Evolutionary conservation across 2,797 vertebrate genomes (phyloP).

Genomic region (Anableps anableps): DNA sequence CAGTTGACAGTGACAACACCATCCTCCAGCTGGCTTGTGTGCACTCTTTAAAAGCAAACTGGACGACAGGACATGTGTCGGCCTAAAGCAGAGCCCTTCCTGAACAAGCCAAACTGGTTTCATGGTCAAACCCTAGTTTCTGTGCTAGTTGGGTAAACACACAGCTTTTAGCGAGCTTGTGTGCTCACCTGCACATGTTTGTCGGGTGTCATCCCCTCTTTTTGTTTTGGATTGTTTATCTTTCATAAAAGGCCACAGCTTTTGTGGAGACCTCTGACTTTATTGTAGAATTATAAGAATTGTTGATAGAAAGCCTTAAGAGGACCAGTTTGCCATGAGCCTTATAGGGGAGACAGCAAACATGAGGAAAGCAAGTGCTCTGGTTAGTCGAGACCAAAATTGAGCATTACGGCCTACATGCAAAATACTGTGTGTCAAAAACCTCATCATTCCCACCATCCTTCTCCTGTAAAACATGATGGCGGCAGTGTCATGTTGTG

Average conservation of each 20-base stretch:
- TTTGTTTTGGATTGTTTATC: constrained; percentile 62
- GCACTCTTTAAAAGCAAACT: constrained; percentile 30
- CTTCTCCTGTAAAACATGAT: background rate
- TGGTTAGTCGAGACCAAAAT: background rate
- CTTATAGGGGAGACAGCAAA: background rate
- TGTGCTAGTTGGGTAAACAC: constrained; percentile 52
- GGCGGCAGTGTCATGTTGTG: background rate
- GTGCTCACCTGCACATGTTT: constrained; percentile 74
- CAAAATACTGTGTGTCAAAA: background rate
- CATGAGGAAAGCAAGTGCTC: background rate
- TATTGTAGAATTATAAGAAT: background rate
- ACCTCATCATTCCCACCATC: background rate
- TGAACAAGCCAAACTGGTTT: constrained; percentile 72
- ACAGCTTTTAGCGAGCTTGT: constrained; percentile 46
- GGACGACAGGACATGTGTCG: constrained; percentile 18
- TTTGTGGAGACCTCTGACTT: background rate
- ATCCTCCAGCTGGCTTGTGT: constrained; percentile 40
- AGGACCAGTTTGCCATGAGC: background rate
- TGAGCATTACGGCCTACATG: background rate
- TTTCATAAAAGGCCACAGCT: constrained; percentile 57
- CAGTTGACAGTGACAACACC: constrained; percentile 55
- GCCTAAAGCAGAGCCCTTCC: constrained; percentile 17
- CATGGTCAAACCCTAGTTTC: constrained; percentile 28
- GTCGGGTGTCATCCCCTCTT: constrained; percentile 50
- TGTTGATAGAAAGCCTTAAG: background rate